Base-by-base conservation (phyloP, 2,797 vertebrate genomes). In the Acanthurus tractus region DNA sequence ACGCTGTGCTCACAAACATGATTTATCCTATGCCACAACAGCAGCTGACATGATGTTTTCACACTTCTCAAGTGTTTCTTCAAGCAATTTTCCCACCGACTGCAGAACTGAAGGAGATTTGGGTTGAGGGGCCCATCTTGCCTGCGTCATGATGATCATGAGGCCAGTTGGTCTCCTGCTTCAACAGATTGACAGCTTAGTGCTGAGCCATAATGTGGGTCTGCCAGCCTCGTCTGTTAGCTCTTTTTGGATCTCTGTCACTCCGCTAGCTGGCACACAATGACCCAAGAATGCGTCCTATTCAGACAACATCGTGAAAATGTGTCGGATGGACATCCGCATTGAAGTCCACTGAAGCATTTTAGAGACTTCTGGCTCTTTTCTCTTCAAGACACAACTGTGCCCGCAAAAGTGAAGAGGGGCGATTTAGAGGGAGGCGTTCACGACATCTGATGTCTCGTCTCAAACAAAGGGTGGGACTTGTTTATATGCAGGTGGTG, bases 321-420 rank as follows among this genome's bases (percentile, higher is more conserved):
- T 92, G 88, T 90, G 86, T 89, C 84, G 29, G 87, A 80, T 79
- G 90, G 87, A 90, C 85, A 38, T 81, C 58, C 63, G 55, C 89
- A 91, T 92, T 94, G 88, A 93, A 81, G 87, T 83, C 83, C 89
- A 90, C 87, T 89, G 89, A 86, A 90, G 90, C 92, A 88, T 92
- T 92, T 88, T 86, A 91, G 86, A 89, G 89, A 88, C 91, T 89
- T 93, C 82, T 91, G 89, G 83, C 82, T 90, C 86, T 84, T 90
- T 89, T 87, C 80, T 90, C 62, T 49, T 74, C 52, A 46, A 76
- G 63, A 89, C 87, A 89, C 89, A 91, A 92, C 88, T 82, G 72
- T 71, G 76, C 81, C 77, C 80, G 84, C 85, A 85, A 82, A 78
- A 86, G 80, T 72, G 80, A 87, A 85, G 83, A 84, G 85, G 70